Percentiles rank a stretch among this genome's conserved stretches.
Conservation (phyloP, 2,888 invertebrate species). For the Mesorhabditis spiculigera region DNA sequence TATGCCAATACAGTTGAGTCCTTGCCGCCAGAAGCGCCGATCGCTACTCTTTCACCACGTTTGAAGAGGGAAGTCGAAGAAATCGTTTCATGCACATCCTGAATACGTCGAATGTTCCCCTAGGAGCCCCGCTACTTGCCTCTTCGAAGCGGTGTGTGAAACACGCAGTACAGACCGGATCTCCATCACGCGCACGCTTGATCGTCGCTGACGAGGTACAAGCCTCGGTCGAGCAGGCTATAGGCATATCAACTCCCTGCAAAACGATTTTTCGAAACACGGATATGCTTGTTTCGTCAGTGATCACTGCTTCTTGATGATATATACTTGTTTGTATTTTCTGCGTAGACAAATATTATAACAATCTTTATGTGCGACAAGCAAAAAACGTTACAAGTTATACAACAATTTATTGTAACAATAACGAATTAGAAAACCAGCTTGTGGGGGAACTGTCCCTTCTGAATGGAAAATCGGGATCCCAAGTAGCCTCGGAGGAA, state of each 20-base stretch:
- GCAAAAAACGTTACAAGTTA: neutral
- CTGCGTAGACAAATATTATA: neutral
- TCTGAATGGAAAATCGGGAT: constrained; percentile 85
- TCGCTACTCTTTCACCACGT: constrained; percentile 52
- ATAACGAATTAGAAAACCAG: constrained; percentile 77
- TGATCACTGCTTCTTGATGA: neutral
- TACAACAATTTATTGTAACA: constrained; percentile 32
- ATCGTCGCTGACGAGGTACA: constrained; percentile 28
- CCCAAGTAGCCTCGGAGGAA: constrained; percentile 83
- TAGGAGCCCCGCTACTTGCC: constrained; percentile 18
- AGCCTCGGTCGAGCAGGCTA: constrained; percentile 14
- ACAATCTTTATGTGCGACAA: neutral
- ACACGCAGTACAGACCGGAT: constrained; percentile 48
- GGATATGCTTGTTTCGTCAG: neutral
- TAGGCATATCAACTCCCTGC: neutral
- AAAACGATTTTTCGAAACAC: neutral
- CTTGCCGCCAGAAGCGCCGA: constrained; percentile 59
- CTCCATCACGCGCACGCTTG: constrained; percentile 51
- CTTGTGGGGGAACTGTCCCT: constrained; percentile 91
- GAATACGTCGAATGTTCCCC: neutral
- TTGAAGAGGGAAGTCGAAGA: constrained; percentile 41
- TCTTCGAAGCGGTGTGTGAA: constrained; percentile 53
- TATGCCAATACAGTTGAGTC: constrained; percentile 97
- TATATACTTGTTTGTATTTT: neutral
- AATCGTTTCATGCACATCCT: constrained; percentile 58